Evolutionary conservation across 2,888 invertebrate genomes (phyloP), one percentile per base, ranked within the genome.

Genomic region (Tineola bisselliella): DNA sequence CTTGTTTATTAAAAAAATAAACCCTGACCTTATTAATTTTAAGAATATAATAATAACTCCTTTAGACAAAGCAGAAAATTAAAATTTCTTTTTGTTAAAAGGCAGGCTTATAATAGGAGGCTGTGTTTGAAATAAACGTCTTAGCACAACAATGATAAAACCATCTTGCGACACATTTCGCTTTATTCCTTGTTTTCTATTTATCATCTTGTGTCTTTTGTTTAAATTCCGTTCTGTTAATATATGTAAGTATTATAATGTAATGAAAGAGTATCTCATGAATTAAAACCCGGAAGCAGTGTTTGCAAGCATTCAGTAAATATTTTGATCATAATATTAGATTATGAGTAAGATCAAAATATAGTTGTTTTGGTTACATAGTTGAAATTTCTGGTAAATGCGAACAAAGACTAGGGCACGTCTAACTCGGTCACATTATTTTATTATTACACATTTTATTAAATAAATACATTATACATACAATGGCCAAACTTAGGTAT

Each of bases 121-220:
- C 38, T 38, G 38, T 38, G n/a, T 38, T 38, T 38, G 38, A 38
- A 38, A 38, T 38, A 38, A 38, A 12, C 38, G 38, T 38, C 38
- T 38, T 38, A 38, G n/a, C 38, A 38, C 38, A 38, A 48, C 48
- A 48, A 48, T 48, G 38, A 48, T 48, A 17, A 48, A 48, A 48
- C 48, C 48, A 48, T 48, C 15, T 48, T 38, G 38, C 38, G n/a
- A 38, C 38, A 38, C 48, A 48, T 48, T 48, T 48, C 17, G 15
- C 15, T 48, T 48, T 48, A 48, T 17, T 48, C 15, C 48, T 17
- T 17, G 48, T 48, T n/a, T 17, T 48, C 48, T 48, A 48, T 48
- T 48, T 48, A 48, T 48, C 48, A 48, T 15, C 48, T 48, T 48
- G 44, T 44, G 12, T 48, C 48, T 15, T 48, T 48, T 48, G 48